These are phyloP conservation scores for Drosophila insularis DNA, from an alignment of 1,140 invertebrate genomes.

Conservation along the genomic window DNA sequence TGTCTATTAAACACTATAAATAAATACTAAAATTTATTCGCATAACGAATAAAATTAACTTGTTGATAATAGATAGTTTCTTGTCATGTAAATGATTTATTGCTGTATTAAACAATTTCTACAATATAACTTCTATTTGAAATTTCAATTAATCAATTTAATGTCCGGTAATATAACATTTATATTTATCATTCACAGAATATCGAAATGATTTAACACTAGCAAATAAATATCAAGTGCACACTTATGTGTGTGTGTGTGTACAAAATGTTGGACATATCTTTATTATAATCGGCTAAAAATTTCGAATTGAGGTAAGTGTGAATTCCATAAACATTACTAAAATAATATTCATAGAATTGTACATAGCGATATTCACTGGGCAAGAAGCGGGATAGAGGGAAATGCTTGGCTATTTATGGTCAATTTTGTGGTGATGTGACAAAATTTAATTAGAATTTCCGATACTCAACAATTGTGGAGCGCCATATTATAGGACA, in stretches of 20 bases:
- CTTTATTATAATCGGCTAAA: neutral
- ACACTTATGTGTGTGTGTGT: no score
- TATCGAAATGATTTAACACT: neutral
- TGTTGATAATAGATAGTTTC: neutral
- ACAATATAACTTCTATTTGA: neutral
- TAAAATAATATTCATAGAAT: constrained; percentile 11
- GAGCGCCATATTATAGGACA: constrained; percentile 7
- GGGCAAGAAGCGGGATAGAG: neutral
- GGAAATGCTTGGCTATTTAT: constrained; percentile 58
- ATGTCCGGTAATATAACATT: neutral
- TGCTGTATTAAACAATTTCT: neutral
- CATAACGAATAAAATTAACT: neutral
- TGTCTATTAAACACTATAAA: no score
- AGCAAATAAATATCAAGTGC: neutral
- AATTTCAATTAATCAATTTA: constrained; percentile 3
- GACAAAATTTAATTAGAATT: constrained; percentile 71
- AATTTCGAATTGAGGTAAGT: neutral
- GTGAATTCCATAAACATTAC: neutral
- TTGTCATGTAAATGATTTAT: neutral
- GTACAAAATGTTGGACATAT: neutral
- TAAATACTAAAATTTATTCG: no score
- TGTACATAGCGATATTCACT: neutral
- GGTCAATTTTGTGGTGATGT: constrained; percentile 67
- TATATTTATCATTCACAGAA: neutral
- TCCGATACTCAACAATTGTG: constrained; percentile 15